phyloP scores from a whole-genome alignment of 35 echinoderm and acorn worm genomes.

The Apostichopus parvimensis region DNA sequence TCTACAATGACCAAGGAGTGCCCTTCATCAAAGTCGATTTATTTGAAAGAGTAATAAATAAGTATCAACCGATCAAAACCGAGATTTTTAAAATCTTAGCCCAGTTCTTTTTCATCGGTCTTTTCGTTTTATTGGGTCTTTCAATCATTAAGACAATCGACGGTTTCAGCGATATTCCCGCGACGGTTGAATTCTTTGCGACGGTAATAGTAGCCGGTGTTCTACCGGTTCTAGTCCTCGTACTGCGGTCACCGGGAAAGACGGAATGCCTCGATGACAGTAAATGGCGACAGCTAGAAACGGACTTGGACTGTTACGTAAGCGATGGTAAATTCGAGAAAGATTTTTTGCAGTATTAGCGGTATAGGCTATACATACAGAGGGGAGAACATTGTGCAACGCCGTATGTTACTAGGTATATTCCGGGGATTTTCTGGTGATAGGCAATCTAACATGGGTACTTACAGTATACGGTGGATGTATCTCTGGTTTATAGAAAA shows the following conservation, averaged over 20 bases:
- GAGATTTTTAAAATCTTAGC: constrained; percentile 50
- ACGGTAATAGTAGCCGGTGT: constrained; percentile 78
- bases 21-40: constrained; percentile 62
- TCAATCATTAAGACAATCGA: constrained; percentile 74
- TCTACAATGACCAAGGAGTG: constrained; percentile 45
- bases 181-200: constrained; percentile 73
- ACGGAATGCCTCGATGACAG: constrained; percentile 65
- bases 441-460: no score
- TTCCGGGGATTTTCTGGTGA: no score
- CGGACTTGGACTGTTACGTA: constrained; percentile 56
- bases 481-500: no score
- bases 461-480: no score
- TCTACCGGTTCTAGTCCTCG: constrained; percentile 57
- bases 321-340: neutral
- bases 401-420: no score
- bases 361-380: no score
- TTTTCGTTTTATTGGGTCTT: constrained; percentile 72
- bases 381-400: no score
- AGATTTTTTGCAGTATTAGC: constrained; percentile 27
- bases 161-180: constrained; percentile 68
- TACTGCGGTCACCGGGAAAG: constrained; percentile 69
- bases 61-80: constrained; percentile 60
- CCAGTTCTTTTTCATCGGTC: constrained; percentile 46
- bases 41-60: constrained; percentile 64
- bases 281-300: constrained; percentile 59